phyloP scores from a whole-genome alignment of 2,113 vertebrate genomes.

The Gymnarchus niloticus region DNA sequence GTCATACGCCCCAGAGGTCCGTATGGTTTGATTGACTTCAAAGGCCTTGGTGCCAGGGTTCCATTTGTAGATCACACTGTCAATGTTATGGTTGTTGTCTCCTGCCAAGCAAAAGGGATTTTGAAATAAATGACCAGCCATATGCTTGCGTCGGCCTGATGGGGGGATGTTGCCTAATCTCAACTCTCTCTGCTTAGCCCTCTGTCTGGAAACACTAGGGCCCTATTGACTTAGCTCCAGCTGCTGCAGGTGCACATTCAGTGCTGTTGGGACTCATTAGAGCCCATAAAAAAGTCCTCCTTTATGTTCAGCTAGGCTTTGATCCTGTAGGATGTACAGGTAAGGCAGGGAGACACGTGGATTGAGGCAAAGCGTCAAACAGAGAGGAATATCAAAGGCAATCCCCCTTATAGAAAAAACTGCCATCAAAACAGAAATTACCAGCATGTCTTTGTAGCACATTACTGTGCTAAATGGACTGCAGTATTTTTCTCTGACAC shows the following conservation, averaged over 20 bases:
- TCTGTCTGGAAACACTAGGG: slow-evolving; percentile 1
- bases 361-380: slow-evolving; percentile 2
- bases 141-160: not conserved
- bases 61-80: slow-evolving; percentile 94
- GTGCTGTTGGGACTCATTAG: not conserved
- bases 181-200: not conserved
- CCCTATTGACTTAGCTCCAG: slow-evolving; percentile 10
- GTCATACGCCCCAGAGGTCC: slow-evolving; percentile 75
- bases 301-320: slow-evolving; percentile 17
- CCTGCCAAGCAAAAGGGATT: slow-evolving; percentile 48
- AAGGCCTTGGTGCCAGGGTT: slow-evolving; percentile 71
- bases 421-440: not conserved
- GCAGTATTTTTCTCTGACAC: not conserved
- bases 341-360: not conserved
- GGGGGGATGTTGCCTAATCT: not conserved
- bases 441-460: not conserved
- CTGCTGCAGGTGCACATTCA: not conserved
- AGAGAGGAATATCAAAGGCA: slow-evolving; percentile 23
- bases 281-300: not conserved
- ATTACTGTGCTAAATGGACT: not conserved
- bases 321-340: slow-evolving; percentile 12
- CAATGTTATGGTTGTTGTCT: slow-evolving; percentile 83
- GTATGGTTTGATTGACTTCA: slow-evolving; percentile 83
- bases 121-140: not conserved
- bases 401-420: not conserved